Conservation (phyloP, 1,140 invertebrate genomes). For the Bombus cullumanus region DNA sequence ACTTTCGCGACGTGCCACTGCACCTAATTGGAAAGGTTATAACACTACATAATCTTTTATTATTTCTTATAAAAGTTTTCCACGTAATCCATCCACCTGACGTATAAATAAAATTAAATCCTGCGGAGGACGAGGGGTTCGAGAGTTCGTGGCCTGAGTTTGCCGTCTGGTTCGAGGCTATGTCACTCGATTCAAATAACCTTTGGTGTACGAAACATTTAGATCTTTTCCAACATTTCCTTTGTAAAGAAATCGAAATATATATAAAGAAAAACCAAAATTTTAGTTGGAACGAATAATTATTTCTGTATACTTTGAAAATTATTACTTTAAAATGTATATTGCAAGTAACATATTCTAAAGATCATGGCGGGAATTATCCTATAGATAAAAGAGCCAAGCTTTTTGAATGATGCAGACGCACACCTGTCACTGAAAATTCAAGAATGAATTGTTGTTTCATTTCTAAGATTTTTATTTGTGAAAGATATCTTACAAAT, state of each 20-base stretch:
- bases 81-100: slow-evolving; percentile 31
- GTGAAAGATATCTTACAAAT: background rate
- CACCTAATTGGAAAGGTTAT: slow-evolving; percentile 35
- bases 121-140: slow-evolving; percentile 82
- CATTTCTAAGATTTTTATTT: background rate
- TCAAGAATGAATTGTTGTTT: background rate
- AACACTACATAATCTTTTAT: slow-evolving; percentile 28
- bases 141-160: slow-evolving; percentile 80
- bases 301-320: background rate
- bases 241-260: slow-evolving; percentile 55
- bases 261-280: background rate
- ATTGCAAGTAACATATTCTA: background rate
- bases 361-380: slow-evolving; percentile 41
- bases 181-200: slow-evolving; percentile 74
- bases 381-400: slow-evolving; percentile 36
- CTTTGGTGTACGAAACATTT: slow-evolving; percentile 53
- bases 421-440: slow-evolving; percentile 29
- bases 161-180: slow-evolving; percentile 80
- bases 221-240: slow-evolving; percentile 40
- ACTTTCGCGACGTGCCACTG: slow-evolving; percentile 19
- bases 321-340: background rate
- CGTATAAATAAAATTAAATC: slow-evolving; percentile 72
- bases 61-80: slow-evolving; percentile 47
- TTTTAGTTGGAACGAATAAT: background rate
- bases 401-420: slow-evolving; percentile 33